Base-by-base conservation (phyloP, 2,113 vertebrate genomes). In the Toxotes chatareus region DNA sequence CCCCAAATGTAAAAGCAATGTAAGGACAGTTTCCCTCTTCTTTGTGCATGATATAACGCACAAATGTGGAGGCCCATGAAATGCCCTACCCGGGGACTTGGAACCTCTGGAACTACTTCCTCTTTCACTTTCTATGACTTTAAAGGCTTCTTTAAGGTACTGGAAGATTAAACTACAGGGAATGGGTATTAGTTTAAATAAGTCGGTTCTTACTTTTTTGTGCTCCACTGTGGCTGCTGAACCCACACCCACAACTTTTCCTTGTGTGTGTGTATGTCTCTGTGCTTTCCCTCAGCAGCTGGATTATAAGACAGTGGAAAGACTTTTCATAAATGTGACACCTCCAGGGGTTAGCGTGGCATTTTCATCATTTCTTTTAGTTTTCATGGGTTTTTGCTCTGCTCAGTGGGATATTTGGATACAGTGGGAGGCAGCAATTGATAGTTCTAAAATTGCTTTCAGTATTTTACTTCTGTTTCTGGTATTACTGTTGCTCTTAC, bases 181-280 rank as follows among this genome's bases (percentile, higher is more conserved):
- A 82, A 71, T 73, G 78, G 61, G 59, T 74, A 36, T 90, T 79
- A 77, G 85, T 88, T 84, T 86, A 84, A 89, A 86, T 78, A 76
- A 75, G 74, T 74, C 77, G 64, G 59, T 55, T 27, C 69, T 64
- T 57, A 66, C 61, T 79, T 79, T 32, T 80, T 85, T 89, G 51
- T 65, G 36, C 79, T 84, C 70, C 46, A 40, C n/a, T 23, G 55
- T 82, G 79, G 82, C 62, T 60, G n/a, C 79, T 71, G 62, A 87
- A 70, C 53, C 38, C 62, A 81, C 61, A 42, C 32, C 23, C 14
- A 44, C 42, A 34, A 19, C 38, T 56, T 82, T 42, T 80, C 49
- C 40, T 23, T 68, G 42, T 65, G n/a, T 51, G 16, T 56, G 12
- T 75, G 38, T 56, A 9, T 53, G 3, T 31, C 0, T 74, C 14